phyloP scores from a whole-genome alignment of 2,797 vertebrate genomes.

The Microctenopoma stevenorrisi region DNA sequence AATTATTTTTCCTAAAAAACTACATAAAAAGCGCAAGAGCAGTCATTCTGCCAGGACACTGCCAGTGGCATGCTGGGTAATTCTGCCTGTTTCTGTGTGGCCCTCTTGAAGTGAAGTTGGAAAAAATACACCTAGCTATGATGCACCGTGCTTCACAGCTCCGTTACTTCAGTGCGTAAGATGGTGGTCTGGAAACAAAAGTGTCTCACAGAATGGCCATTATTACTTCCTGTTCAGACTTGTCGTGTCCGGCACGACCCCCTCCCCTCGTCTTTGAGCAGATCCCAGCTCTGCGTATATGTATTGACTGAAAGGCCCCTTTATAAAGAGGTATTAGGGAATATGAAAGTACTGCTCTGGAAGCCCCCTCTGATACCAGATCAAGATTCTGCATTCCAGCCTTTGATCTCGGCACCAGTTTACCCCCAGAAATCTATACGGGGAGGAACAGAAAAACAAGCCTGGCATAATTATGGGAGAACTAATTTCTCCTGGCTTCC shows the following conservation, averaged over 20 bases:
- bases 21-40: too few species aligned
- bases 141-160: too few species aligned
- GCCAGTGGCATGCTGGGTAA: too few species aligned
- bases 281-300: constrained; percentile 17
- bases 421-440: constrained; percentile 56
- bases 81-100: too few species aligned
- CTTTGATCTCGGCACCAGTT: constrained; percentile 69
- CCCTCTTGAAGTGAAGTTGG: too few species aligned
- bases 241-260: not conserved
- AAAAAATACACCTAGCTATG: too few species aligned
- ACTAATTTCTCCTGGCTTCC: constrained; percentile 79
- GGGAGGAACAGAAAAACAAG: constrained; percentile 67
- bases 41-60: too few species aligned
- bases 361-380: constrained; percentile 64
- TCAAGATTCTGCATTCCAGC: constrained; percentile 65
- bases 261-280: constrained; percentile 2
- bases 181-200: too few species aligned
- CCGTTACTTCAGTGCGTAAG: too few species aligned
- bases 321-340: constrained; percentile 48
- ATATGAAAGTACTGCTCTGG: constrained; percentile 49
- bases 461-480: constrained; percentile 66
- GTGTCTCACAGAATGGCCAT: too few species aligned
- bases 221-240: too few species aligned
- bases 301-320: constrained; percentile 23
- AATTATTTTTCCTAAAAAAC: too few species aligned